Percentiles rank a stretch among this genome's conserved stretches.
These are phyloP conservation scores for Elymnias hypermnestra DNA, from an alignment of 1,140 invertebrate species.

Conservation along the genomic window DNA sequence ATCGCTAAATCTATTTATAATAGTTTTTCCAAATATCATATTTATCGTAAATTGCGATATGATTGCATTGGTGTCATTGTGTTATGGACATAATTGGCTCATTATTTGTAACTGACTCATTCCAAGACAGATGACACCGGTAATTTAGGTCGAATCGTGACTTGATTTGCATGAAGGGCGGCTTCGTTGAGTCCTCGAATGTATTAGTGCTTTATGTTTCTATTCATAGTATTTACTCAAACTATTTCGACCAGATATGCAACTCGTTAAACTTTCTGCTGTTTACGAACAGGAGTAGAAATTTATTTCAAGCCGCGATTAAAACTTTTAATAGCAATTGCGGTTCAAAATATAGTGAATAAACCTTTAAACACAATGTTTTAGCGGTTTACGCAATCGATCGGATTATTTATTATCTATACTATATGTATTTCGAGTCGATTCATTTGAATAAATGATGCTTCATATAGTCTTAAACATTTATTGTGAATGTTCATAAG, in stretches of 20 bases:
- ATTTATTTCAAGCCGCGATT: slow-evolving; percentile 27
- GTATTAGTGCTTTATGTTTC: slow-evolving; percentile 50
- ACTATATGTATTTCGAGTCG: no score
- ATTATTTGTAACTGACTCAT: slow-evolving; percentile 46
- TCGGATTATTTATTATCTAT: no score
- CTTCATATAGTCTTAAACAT: no score
- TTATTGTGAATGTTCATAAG: no score
- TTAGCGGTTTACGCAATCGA: no score
- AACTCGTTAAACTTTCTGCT: slow-evolving; percentile 38
- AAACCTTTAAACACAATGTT: no score
- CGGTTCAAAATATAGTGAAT: background rate
- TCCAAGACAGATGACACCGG: slow-evolving; percentile 43
- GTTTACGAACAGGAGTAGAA: slow-evolving; percentile 20
- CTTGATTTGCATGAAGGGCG: slow-evolving; percentile 69
- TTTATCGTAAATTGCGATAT: slow-evolving; percentile 44
- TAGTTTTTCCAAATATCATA: slow-evolving; percentile 43
- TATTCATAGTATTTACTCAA: slow-evolving; percentile 53
- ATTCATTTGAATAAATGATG: no score
- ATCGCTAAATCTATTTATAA: slow-evolving; percentile 62
- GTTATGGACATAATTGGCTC: slow-evolving; percentile 54
- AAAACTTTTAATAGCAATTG: slow-evolving; percentile 13
- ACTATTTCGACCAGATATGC: slow-evolving; percentile 29
- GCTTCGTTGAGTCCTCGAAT: slow-evolving; percentile 36
- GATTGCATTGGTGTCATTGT: slow-evolving; percentile 51
- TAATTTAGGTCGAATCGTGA: slow-evolving; percentile 68